These are phyloP conservation scores for Acronicta leporina DNA, from an alignment of 2,888 invertebrate species.

Conservation along the genomic window DNA sequence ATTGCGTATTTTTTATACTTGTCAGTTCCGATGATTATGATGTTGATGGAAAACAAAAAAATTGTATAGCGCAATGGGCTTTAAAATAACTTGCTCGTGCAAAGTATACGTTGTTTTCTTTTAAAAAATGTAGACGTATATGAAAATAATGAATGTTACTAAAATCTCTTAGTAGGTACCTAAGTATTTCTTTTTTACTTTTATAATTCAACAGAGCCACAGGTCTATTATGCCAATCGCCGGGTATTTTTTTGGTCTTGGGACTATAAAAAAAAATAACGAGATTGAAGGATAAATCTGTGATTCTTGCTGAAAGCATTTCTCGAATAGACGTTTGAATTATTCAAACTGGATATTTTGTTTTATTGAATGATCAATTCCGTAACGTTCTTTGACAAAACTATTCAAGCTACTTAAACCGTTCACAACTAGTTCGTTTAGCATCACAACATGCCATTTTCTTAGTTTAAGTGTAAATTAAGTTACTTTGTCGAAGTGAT, in stretches of 20 bases:
- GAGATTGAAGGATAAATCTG: constrained; percentile 6
- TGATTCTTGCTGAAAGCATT: constrained; percentile 15
- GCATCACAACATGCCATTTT: constrained; percentile 67
- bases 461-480: constrained; percentile 57
- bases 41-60: background rate
- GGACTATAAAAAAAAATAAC: background rate
- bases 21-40: no score
- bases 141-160: constrained; percentile 42
- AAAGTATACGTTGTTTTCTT: constrained; percentile 26
- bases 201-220: constrained; percentile 28
- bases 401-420: constrained; percentile 42
- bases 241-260: background rate
- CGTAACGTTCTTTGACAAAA: constrained; percentile 17
- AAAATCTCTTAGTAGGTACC: constrained; percentile 28
- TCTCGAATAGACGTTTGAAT: constrained; percentile 44
- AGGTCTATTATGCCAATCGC: constrained; percentile 4
- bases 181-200: constrained; percentile 16
- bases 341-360: constrained; percentile 29
- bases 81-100: constrained; percentile 6
- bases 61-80: background rate
- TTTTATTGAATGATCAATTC: constrained; percentile 21
- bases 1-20: background rate
- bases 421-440: constrained; percentile 48
- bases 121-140: constrained; percentile 37
- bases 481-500: constrained; percentile 37